Conservation (phyloP, 1,140 invertebrate genomes). For the Pemphigus obesinymphae region DNA sequence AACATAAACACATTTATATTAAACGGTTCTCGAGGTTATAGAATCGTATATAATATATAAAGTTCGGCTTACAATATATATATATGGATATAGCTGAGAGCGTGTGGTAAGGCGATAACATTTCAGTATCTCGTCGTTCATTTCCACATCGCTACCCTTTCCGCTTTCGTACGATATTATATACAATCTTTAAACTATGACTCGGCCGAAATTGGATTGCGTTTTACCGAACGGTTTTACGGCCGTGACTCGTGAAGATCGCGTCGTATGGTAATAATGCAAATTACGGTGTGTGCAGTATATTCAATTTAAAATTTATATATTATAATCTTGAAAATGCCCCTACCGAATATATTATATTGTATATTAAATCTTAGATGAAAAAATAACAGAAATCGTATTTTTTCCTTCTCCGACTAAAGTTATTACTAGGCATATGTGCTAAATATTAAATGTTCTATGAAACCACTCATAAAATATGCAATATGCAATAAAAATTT, state of each 20-base stretch:
- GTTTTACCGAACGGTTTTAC: neutral
- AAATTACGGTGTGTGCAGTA: neutral
- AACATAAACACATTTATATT: neutral
- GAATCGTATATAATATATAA: neutral
- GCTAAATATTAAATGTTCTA: too few relatives aligned
- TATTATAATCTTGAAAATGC: too few relatives aligned
- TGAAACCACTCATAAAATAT: too few relatives aligned
- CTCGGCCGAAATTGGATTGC: neutral
- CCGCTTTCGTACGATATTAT: too few relatives aligned
- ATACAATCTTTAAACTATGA: slow-evolving; percentile 5
- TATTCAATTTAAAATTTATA: neutral
- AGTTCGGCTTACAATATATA: too few relatives aligned
- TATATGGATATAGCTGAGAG: neutral
- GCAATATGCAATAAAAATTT: too few relatives aligned
- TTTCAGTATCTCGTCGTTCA: neutral
- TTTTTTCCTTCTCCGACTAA: too few relatives aligned
- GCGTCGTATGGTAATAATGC: neutral
- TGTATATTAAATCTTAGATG: too few relatives aligned
- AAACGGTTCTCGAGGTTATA: neutral
- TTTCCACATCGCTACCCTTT: neutral
- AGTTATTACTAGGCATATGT: too few relatives aligned
- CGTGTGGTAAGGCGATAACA: slow-evolving; percentile 15
- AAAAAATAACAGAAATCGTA: too few relatives aligned
- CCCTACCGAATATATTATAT: too few relatives aligned
- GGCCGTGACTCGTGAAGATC: neutral